phyloP scores from a whole-genome alignment of 1,140 invertebrate species.

The Psix sp. region DNA sequence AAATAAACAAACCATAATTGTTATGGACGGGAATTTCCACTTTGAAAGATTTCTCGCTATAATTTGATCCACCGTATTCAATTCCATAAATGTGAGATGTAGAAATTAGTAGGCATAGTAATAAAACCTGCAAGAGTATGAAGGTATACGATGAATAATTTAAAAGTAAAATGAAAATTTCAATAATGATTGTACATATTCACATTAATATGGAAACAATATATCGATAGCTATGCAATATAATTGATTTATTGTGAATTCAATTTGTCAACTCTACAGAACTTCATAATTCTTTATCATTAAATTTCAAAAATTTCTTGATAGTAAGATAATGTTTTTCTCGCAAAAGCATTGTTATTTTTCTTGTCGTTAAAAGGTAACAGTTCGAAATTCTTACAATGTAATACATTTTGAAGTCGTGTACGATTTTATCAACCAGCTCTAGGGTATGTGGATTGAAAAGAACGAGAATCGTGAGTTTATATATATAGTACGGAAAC shows the following conservation, averaged over 20 bases:
- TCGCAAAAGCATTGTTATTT: no score
- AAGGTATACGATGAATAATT: no score
- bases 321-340: no score
- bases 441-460: conserved; percentile 49
- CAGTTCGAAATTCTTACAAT: conserved; percentile 66
- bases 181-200: no score
- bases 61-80: conserved; percentile 62
- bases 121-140: conserved; percentile 60
- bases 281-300: no score
- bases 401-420: conserved; percentile 63
- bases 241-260: no score
- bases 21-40: conserved; percentile 85
- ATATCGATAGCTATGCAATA: no score
- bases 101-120: conserved; percentile 51
- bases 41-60: conserved; percentile 78
- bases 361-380: no score
- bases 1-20: conserved; percentile 78
- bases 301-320: no score
- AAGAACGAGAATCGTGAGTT: conserved; percentile 60
- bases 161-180: no score
- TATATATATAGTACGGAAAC: conserved; percentile 67
- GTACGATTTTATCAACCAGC: conserved; percentile 34
- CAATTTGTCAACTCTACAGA: no score
- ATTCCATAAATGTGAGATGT: conserved; percentile 52
- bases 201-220: no score